phyloP scores from a whole-genome alignment of 2,113 vertebrate genomes.

The Tragelaphus scriptus region DNA sequence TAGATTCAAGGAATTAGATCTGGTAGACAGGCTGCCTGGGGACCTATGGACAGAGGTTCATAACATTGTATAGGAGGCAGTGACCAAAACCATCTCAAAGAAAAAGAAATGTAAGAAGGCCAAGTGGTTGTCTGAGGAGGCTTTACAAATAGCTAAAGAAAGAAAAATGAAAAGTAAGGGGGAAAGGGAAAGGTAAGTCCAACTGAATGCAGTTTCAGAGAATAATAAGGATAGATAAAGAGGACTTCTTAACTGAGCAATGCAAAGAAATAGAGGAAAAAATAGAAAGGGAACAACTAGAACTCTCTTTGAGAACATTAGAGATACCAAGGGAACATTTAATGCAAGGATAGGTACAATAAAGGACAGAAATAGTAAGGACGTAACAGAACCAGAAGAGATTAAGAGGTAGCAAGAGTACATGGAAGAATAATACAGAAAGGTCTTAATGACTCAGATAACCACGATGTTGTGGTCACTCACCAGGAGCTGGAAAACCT shows the following conservation, averaged over 20 bases:
- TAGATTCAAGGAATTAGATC: background rate
- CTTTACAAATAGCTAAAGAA: background rate
- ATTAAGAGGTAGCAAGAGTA: background rate
- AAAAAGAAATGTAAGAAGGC: background rate
- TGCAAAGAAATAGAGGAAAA: background rate
- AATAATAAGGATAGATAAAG: background rate
- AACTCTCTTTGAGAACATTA: background rate
- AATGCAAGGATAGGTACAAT: background rate
- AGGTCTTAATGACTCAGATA: background rate
- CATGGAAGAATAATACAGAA: background rate
- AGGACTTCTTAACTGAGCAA: background rate
- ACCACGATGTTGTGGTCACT: background rate
- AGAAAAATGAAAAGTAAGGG: background rate
- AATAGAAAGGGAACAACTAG: background rate
- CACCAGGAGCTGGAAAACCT: background rate
- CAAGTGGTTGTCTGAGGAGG: background rate
- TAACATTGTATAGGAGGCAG: background rate
- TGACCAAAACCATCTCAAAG: background rate
- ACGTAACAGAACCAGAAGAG: background rate
- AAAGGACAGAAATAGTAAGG: background rate
- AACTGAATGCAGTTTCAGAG: background rate
- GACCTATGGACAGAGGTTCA: background rate
- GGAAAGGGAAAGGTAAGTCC: background rate
- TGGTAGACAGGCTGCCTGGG: background rate
- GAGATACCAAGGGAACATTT: background rate